Conservation (phyloP, 2,113 vertebrate genomes). For the Chionodraco myersi region DNA sequence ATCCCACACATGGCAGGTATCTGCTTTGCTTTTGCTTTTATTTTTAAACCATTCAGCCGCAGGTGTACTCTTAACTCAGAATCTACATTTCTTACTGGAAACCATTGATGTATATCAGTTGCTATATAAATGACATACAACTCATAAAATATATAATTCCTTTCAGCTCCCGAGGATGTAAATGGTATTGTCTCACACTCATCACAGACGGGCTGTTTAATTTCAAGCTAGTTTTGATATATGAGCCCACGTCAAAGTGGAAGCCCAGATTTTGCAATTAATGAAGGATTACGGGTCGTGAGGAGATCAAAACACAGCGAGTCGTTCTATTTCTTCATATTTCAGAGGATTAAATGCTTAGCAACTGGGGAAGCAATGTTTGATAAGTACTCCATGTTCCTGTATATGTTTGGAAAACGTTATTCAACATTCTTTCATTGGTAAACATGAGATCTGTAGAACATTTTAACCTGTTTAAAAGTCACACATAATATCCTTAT, state of each 20-base stretch:
- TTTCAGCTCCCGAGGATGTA: not conserved
- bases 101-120: not conserved
- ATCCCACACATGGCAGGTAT: slow-evolving; percentile 37
- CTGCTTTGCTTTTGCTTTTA: slow-evolving; percentile 15
- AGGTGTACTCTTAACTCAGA: not conserved
- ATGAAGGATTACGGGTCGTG: slow-evolving; percentile 68
- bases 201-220: slow-evolving; percentile 14
- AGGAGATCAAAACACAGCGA: slow-evolving; percentile 67
- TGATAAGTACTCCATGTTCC: not conserved
- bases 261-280: slow-evolving; percentile 71
- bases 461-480: not conserved
- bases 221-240: slow-evolving; percentile 24
- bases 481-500: not conserved
- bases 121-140: not conserved
- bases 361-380: slow-evolving; percentile 24
- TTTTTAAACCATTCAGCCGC: not conserved
- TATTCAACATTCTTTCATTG: slow-evolving; percentile 14
- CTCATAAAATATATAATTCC: not conserved
- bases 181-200: slow-evolving; percentile 26
- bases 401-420: slow-evolving; percentile 27
- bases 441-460: slow-evolving; percentile 21
- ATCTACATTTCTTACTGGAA: not conserved
- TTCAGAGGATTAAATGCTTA: slow-evolving; percentile 72
- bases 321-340: slow-evolving; percentile 68
- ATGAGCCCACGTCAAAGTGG: slow-evolving; percentile 57